Evolutionary conservation across 2,888 invertebrate genomes (phyloP), one percentile per base, ranked within the genome.

Genomic region (Lithophane leautieri): DNA sequence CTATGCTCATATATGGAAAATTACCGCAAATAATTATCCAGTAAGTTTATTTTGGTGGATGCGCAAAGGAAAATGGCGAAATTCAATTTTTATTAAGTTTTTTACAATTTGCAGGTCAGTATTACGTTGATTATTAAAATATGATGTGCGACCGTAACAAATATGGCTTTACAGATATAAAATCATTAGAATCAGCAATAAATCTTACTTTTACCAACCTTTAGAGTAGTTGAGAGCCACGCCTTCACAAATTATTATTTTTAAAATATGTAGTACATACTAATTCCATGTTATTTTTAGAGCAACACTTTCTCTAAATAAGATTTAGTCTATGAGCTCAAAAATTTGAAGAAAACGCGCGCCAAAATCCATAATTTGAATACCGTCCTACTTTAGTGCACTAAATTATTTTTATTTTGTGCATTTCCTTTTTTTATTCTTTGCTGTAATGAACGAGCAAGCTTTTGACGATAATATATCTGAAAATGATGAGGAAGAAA

Each of bases 401-500:
- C 63, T 1, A 34, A 34, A 34, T 28, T 22, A 19, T 22, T n/a
- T 58, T 25, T 7, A 16, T 63, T 47, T 71, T 40, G 62, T 28
- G 19, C 40, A 34, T 40, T 66, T 22, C 12, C 47, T n/a, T 54
- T 44, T 42, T 34, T 65, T 66, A 28, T 52, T 40, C 16, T 8
- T 16, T 60, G n/a, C 22, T 40, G 28, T n/a, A 80, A 95, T 95
- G 94, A 92, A 94, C 63, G 96, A 96, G 73, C 95, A 96, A 92
- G 90, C 92, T 62, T 88, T 95, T 42, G 96, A 96, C 34, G 95
- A 94, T 69, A 95, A 94, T 87, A 86, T 94, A 78, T 95, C 95
- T 34, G 97, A 97, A 86, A 96, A 95, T 86, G 97, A 97, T 81
- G 97, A 97, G 44, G 97, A 98, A 86, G 98, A 98, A 90, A 97